Evolutionary conservation across 2,113 vertebrate genomes (phyloP), one percentile per base, ranked within the genome.

Genomic region (Pleuronectes platessa): DNA sequence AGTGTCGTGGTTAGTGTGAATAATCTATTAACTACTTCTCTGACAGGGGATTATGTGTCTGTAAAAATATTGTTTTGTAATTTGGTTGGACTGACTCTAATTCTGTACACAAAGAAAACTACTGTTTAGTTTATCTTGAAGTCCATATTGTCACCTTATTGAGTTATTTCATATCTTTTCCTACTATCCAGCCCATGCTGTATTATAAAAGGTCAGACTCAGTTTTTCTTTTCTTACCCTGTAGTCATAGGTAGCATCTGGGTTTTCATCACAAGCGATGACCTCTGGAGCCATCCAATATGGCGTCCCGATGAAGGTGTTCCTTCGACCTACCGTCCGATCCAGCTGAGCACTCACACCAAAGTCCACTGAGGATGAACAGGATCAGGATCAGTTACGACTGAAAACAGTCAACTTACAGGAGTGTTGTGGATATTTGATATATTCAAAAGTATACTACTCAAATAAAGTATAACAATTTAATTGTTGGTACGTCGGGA

Each of bases 201-300:
- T 0, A 23, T 0, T 23, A 12, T 42, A 3, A 64, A 24, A 40
- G 18, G 47, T 23, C 15, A 49, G 24, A 61, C 9, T 18, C 35
- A 2, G 35, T 6, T 2, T 26, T 14, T 49, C 7, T 20, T 42
- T 65, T 31, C 94, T 95, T 86, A 99, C 98, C 92, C 98, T 96
- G 92, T 99, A 99, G 91, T 99, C 98, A 0, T 99, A 99, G 0
- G 98, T 99, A 61, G 98, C 98, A 51, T 99, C 98, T 11, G 98
- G 98, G 92, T 99, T 99, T 92, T 99, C 98, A 5, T 99, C 98
- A 58, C 98, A 99, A 68, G 98, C 98, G 9, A 99, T 99, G 91
- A 99, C 98, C 91, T 99, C 98, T 0, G 98, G 98, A 42, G 98
- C 98, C 98, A 99, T 99, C 98, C 98, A 99, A 76, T 99, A 99